Base-by-base conservation (phyloP, 2,797 vertebrate genomes). In the Anomalospiza imberbis region DNA sequence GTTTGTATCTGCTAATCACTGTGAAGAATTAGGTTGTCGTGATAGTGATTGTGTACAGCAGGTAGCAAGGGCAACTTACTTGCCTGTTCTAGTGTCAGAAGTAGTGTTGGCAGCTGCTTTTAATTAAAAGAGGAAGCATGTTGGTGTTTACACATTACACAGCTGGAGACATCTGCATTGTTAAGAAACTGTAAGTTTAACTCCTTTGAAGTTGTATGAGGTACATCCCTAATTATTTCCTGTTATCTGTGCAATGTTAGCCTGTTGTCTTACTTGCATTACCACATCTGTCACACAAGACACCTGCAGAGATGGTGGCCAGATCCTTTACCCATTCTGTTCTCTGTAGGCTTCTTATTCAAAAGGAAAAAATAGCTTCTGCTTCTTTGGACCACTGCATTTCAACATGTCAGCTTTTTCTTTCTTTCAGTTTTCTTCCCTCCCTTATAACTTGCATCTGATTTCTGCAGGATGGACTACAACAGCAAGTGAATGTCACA, bases 401-500 rank as follows among this genome's bases (percentile, higher is more conserved):
- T 26, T 71, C 88, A 9, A 82, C 72, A 4, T 22, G 13, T 80
- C n/a, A 71, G 5, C 5, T 20, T 42, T 75, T 57, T 61, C 36
- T 53, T 42, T 55, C 42, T 92, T 88, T 75, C 17, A 19, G 1
- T 79, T 88, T 73, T 74, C 26, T 89, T 90, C n/a, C 14, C 87
- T 95, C 28, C 29, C 38, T 89, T 63, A 2, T 57, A 68, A 84
- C 50, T 63, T 68, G 42, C 36, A 19, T 86, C 55, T 89, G 26
- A 18, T 91, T 88, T 92, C 58, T 95, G 36, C 88, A 97, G 96
- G 31, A 50, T 80, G 88, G 93, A 47, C 26, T 85, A 10, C 97
- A 91, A n/a, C 95, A 91, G 83, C 92, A 91, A 50, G 65, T 80
- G 57, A 98, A 97, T 7, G 36, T 97, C 91, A 98, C 96, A 1